Conservation (phyloP, 1,140 invertebrate species). For the Epicauta chinensis region DNA sequence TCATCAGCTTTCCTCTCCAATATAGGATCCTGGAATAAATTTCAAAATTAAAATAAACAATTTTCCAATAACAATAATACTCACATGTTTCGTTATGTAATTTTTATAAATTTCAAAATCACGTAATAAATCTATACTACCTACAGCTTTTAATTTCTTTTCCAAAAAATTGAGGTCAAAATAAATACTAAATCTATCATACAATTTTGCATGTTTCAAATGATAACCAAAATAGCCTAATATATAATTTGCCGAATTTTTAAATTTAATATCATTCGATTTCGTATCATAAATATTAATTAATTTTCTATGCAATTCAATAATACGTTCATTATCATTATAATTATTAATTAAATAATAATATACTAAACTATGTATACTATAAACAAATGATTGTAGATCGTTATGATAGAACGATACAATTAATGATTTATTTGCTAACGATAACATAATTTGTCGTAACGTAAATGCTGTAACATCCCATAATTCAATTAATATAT, state of each 20-base stretch:
- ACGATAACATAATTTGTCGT: conserved; percentile 39
- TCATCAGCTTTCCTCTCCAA: conserved; percentile 18
- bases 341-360: conserved; percentile 34
- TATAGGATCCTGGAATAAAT: conserved; percentile 2
- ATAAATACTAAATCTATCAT: conserved; percentile 37
- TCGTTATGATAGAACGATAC: conserved; percentile 33
- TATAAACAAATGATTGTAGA: conserved; percentile 37
- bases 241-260: conserved; percentile 42
- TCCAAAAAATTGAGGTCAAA: conserved; percentile 41
- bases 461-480: conserved; percentile 30
- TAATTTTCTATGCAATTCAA: conserved; percentile 35
- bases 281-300: conserved; percentile 30
- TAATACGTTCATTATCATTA: conserved; percentile 2
- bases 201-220: conserved; percentile 34
- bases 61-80: not conserved
- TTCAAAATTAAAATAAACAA: not conserved
- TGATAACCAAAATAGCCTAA: conserved; percentile 44
- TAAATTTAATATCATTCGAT: conserved; percentile 32
- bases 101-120: conserved; percentile 40
- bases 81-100: conserved; percentile 32
- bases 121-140: conserved; percentile 38
- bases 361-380: conserved; percentile 40
- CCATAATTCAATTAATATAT: conserved; percentile 40
- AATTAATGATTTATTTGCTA: conserved; percentile 41
- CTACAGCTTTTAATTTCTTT: conserved; percentile 38